Evolutionary conservation across 2,113 vertebrate species (phyloP), one percentile per base, ranked within the genome.

Genomic region (Narcine bancroftii): DNA sequence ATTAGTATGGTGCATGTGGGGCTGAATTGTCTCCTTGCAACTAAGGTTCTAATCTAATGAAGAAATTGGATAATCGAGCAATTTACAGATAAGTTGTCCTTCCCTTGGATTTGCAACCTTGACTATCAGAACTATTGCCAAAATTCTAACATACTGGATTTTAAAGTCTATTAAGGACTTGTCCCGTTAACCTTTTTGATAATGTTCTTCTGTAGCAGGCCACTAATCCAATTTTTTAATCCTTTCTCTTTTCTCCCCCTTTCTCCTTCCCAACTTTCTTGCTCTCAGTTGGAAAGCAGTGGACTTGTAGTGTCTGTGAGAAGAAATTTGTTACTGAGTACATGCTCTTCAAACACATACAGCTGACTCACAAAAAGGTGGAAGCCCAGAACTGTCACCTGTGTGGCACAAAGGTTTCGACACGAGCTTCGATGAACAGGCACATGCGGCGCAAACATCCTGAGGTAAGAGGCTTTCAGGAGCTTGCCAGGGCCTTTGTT

Each of bases 271-370:
- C 63, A 91, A 63, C 39, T 26, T 24, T 89, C 85, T 9, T 63
- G 17, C 36, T 93, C 92, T 92, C 95, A 99, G 98, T 99, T 95
- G 99, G 99, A 93, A 99, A 99, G 96, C 99, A 98, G 66, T 99
- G 98, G 98, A 97, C 96, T 0, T 99, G 99, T 93, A 95, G 95
- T 0, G 97, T 99, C 26, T 99, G 98, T 19, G 97, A 99, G 93
- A 99, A 98, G 96, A 99, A 99, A 93, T 99, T 99, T 5, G 97
- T 99, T 95, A 99, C 99, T 0, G 98, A 99, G 95, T 99, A 99
- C 96, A 99, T 99, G 99, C 97, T 99, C 83, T 98, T 99, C 96
- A 99, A 99, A 93, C 98, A 99, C 91, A 96, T 99, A 92, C 99
- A 99, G 95, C 97, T 99, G 92, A 99, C 99, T 0, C 99, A 99